Evolutionary conservation across 2,113 vertebrate genomes (phyloP).

Genomic region (Sardina pilchardus): DNA sequence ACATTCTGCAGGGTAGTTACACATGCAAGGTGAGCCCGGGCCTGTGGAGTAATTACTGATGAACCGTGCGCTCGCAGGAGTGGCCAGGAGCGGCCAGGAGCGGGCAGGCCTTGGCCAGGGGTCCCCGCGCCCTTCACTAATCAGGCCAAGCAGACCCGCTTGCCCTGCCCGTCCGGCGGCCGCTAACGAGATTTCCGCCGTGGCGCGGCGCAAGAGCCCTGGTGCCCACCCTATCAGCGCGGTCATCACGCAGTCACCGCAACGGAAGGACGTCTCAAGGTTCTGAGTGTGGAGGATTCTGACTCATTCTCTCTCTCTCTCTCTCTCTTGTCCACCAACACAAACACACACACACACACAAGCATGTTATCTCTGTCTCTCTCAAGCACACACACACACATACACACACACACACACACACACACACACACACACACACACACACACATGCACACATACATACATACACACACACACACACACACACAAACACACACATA

Average conservation of each 20-base stretch:
- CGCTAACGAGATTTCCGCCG: conserved; percentile 70
- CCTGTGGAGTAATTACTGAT: conserved; percentile 50
- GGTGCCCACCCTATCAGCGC: conserved; percentile 59
- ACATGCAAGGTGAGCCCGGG: conserved; percentile 53
- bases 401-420: too few relatives aligned
- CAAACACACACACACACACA: background rate
- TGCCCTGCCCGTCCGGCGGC: conserved; percentile 46
- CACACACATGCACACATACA: too few relatives aligned
- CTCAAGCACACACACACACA: background rate
- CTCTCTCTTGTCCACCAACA: background rate
- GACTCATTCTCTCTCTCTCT: background rate
- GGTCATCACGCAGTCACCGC: conserved; percentile 64
- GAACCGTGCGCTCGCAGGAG: background rate
- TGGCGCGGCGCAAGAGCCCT: conserved; percentile 58
- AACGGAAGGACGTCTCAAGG: conserved; percentile 24
- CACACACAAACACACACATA: background rate
- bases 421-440: too few relatives aligned
- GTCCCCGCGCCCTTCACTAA: conserved; percentile 44
- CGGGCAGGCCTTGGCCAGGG: conserved; percentile 37
- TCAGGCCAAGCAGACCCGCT: conserved; percentile 52
- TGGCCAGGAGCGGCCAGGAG: conserved; percentile 19
- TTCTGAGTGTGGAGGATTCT: background rate
- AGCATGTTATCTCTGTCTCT: background rate
- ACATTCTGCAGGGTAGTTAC: conserved; percentile 33
- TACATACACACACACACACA: too few relatives aligned